A percentile compares a stretch with the other conserved stretches of the same genome.
These are phyloP conservation scores for Lycocerus yunnanus DNA, from an alignment of 2,888 invertebrate genomes.

Conservation along the genomic window DNA sequence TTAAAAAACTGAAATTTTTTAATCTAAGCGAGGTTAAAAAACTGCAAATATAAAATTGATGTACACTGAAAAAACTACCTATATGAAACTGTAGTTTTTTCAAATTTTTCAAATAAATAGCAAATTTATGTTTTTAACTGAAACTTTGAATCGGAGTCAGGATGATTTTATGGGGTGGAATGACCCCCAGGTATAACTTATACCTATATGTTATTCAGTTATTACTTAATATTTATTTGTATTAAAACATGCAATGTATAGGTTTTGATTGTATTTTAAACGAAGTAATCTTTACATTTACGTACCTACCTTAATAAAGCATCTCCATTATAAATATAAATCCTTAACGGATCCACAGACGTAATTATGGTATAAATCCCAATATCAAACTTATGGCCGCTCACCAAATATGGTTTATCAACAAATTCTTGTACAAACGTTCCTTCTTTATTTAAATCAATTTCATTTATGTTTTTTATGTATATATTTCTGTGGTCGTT, in stretches of 20 bases:
- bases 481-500: slow-evolving; percentile 89
- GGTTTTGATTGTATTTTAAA: too few species aligned
- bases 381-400: slow-evolving; percentile 95
- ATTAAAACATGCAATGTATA: too few species aligned
- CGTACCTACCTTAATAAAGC: slow-evolving; percentile 84
- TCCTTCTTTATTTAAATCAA: slow-evolving; percentile 71
- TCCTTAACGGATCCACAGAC: slow-evolving; percentile 85
- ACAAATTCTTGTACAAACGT: slow-evolving; percentile 93
- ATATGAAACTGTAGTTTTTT: too few species aligned
- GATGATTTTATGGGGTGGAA: too few species aligned
- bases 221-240: too few species aligned
- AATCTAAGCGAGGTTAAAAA: background rate
- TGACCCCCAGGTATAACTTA: too few species aligned
- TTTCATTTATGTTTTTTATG: slow-evolving; percentile 70
- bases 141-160: too few species aligned
- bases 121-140: too few species aligned
- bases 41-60: background rate
- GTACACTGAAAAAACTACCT: too few species aligned
- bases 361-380: slow-evolving; percentile 93
- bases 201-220: too few species aligned
- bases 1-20: background rate
- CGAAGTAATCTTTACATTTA: background rate
- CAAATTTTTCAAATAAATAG: too few species aligned
- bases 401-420: slow-evolving; percentile 84
- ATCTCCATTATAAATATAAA: slow-evolving; percentile 89